These are phyloP conservation scores for Tineola bisselliella DNA, from an alignment of 2,888 invertebrate genomes.

Conservation along the genomic window DNA sequence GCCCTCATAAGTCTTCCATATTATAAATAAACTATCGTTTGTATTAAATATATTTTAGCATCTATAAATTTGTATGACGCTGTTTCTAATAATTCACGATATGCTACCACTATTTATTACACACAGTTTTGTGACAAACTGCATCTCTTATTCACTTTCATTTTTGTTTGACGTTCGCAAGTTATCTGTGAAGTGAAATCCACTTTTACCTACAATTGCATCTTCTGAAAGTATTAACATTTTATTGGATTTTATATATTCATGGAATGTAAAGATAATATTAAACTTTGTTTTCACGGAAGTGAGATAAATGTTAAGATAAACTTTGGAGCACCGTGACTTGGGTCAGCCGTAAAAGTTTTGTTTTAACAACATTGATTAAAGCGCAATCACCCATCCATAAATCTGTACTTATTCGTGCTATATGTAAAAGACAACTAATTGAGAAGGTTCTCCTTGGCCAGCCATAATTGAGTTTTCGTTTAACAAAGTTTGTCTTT, in stretches of 20 bases:
- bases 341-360: constrained; percentile 37
- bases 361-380: constrained; percentile 17
- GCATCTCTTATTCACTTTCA: too few species aligned
- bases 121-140: too few species aligned
- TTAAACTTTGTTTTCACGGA: constrained; percentile 41
- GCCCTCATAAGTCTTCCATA: neutral
- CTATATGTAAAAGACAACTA: too few species aligned
- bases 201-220: neutral
- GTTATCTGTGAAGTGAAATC: too few species aligned
- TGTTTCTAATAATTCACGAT: neutral
- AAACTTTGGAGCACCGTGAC: constrained; percentile 24
- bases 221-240: constrained; percentile 16
- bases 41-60: too few species aligned
- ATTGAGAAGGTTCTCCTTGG: too few species aligned
- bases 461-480: too few species aligned
- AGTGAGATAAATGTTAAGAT: constrained; percentile 54
- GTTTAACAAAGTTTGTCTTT: neutral
- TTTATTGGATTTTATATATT: constrained; percentile 24
- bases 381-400: neutral
- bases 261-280: constrained; percentile 29
- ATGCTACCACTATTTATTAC: too few species aligned
- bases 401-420: too few species aligned
- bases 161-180: too few species aligned
- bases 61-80: neutral
- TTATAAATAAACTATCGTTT: neutral